These are phyloP conservation scores for Aphelenchoides fujianensis DNA, from an alignment of 1,140 invertebrate genomes.

Conservation along the genomic window DNA sequence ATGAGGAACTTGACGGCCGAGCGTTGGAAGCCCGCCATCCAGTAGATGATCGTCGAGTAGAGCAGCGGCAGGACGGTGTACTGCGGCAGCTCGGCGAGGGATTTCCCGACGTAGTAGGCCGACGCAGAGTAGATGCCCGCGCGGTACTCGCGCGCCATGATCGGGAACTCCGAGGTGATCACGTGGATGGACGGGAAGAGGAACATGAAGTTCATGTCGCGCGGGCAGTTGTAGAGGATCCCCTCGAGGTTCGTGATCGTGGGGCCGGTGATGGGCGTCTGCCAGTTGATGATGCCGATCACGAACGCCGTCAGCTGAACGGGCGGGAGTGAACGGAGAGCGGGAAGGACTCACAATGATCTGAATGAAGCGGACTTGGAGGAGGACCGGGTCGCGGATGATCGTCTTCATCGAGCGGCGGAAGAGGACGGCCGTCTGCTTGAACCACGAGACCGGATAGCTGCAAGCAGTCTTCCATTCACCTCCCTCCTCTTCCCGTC, in stretches of 20 bases:
- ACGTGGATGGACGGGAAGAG: constrained; percentile 68
- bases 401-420: constrained; percentile 83
- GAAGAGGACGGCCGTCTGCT: constrained; percentile 79
- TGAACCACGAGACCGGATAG: constrained; percentile 81
- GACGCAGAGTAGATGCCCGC: constrained; percentile 34
- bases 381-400: constrained; percentile 80
- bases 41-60: constrained; percentile 42
- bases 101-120: constrained; percentile 31
- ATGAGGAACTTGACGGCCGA: constrained; percentile 67
- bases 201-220: constrained; percentile 71
- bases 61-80: constrained; percentile 51
- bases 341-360: constrained; percentile 71
- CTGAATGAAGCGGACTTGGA: constrained; percentile 81
- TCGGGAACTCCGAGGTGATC: constrained; percentile 46
- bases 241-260: constrained; percentile 91
- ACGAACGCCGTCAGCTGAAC: constrained; percentile 77
- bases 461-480: constrained; percentile 44
- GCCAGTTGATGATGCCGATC: constrained; percentile 81
- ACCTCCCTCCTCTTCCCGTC: not conserved
- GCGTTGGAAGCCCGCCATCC: constrained; percentile 71
- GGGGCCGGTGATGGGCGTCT: constrained; percentile 76
- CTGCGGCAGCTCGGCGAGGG: constrained; percentile 48
- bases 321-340: constrained; percentile 42
- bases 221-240: constrained; percentile 81
- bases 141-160: constrained; percentile 46